phyloP scores from a whole-genome alignment of 2,797 vertebrate species.

The Micrastur ruficollis region DNA sequence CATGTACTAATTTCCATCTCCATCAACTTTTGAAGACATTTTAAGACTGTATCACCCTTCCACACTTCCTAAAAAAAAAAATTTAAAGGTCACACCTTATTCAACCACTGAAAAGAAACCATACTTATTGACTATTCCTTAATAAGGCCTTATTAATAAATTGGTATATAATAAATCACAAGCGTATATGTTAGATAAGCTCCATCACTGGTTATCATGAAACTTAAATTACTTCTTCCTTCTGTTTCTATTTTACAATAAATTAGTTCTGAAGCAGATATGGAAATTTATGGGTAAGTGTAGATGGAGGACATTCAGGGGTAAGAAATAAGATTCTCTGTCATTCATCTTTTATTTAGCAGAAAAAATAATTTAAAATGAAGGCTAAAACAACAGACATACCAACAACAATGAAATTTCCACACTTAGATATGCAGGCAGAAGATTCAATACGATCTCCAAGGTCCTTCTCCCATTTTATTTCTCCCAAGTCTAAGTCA shows the following conservation, averaged over 20 bases:
- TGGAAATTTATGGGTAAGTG: background rate
- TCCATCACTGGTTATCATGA: background rate
- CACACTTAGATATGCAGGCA: slow-evolving; percentile 85
- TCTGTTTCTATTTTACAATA: background rate
- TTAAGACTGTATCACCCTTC: background rate
- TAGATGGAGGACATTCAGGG: background rate
- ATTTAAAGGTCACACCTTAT: background rate
- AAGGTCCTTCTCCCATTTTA: slow-evolving; percentile 88
- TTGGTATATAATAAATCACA: background rate
- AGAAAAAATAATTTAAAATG: background rate
- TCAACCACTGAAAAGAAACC: background rate
- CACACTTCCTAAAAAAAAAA: background rate
- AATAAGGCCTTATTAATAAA: background rate
- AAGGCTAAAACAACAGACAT: slow-evolving; percentile 56
- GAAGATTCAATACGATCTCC: slow-evolving; percentile 91
- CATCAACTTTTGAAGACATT: background rate
- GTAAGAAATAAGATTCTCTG: background rate
- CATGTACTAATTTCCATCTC: background rate
- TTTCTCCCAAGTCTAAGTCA: slow-evolving; percentile 79
- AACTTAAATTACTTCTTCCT: background rate
- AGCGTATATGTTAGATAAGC: background rate
- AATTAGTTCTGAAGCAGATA: background rate
- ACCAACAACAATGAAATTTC: slow-evolving; percentile 86
- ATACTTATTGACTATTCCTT: background rate
- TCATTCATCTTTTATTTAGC: background rate